phyloP scores from a whole-genome alignment of 2,797 vertebrate species.

The Cuculus canorus region DNA sequence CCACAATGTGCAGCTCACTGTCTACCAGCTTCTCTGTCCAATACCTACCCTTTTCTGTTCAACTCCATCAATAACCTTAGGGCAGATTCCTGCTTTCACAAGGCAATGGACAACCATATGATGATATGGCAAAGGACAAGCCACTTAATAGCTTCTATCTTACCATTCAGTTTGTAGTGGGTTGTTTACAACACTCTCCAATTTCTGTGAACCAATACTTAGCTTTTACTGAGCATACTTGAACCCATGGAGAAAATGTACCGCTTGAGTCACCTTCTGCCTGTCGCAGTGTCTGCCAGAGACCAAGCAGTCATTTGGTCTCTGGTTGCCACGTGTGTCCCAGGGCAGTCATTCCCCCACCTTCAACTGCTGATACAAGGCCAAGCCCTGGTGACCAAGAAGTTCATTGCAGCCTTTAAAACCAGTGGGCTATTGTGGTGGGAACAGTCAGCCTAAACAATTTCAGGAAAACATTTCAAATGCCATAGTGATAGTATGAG shows the following conservation, averaged over 20 bases:
- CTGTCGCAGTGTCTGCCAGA: background rate
- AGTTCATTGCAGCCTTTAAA: background rate
- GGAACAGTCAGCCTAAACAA: background rate
- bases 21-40: background rate
- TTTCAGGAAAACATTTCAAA: background rate
- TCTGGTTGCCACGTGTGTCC: background rate
- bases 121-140: background rate
- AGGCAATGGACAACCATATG: background rate
- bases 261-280: background rate
- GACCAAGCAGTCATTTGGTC: background rate
- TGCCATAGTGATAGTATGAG: fast-evolving
- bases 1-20: fast-evolving
- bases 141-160: background rate
- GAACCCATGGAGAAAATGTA: background rate
- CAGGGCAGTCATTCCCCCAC: background rate
- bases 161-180: background rate
- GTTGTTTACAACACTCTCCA: background rate
- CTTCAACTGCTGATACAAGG: background rate
- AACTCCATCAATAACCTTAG: background rate
- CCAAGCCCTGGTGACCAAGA: fast-evolving
- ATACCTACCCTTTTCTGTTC: background rate
- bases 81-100: background rate
- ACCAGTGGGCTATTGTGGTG: background rate
- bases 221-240: background rate
- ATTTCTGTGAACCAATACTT: slow-evolving; percentile 1